These are phyloP conservation scores for Chloebia gouldiae DNA, from an alignment of 2,113 vertebrate genomes.

Conservation along the genomic window DNA sequence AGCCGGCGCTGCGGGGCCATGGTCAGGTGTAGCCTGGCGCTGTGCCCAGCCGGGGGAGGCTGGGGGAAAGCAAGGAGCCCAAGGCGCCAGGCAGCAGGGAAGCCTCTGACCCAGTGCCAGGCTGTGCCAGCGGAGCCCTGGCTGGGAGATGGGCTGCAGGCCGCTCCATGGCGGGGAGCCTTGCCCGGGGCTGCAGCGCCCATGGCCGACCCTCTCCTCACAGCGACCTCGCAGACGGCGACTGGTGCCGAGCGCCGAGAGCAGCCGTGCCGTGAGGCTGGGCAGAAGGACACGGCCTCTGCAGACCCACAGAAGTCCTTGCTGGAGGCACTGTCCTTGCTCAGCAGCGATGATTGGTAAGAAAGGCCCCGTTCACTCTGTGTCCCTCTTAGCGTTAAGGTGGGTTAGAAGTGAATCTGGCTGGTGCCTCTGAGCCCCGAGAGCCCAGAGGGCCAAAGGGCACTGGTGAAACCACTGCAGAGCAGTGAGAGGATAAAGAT, in stretches of 20 bases:
- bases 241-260: neutral
- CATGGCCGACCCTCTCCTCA: too few relatives aligned
- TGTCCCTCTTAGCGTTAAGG: neutral
- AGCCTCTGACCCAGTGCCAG: too few relatives aligned
- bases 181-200: too few relatives aligned
- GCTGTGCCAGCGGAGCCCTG: too few relatives aligned
- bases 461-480: neutral
- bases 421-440: neutral
- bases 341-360: neutral
- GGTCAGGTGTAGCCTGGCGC: too few relatives aligned
- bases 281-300: neutral
- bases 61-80: too few relatives aligned
- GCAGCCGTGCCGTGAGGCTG: neutral
- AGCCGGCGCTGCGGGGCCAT: neutral
- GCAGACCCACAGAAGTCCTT: neutral
- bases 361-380: neutral
- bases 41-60: too few relatives aligned
- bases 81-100: too few relatives aligned
- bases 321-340: neutral
- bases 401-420: neutral
- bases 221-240: too few relatives aligned
- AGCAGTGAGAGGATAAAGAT: neutral
- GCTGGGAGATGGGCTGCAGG: too few relatives aligned
- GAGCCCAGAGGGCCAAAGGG: neutral
- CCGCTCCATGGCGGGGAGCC: too few relatives aligned